Base-by-base conservation (phyloP, 2,888 invertebrate genomes). In the Pachymerium ferrugineum region DNA sequence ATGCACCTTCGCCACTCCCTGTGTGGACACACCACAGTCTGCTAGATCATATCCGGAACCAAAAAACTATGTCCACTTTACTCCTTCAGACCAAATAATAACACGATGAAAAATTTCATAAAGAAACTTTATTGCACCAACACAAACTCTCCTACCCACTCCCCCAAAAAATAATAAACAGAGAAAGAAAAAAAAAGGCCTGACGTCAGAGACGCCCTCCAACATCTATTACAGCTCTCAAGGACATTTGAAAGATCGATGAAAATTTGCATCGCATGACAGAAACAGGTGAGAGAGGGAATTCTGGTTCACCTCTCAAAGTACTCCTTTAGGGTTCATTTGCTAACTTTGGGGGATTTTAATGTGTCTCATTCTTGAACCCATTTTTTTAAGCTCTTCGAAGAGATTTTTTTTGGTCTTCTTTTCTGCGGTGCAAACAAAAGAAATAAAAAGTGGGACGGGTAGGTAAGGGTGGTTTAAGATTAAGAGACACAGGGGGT, bases 401-500 rank as follows among this genome's bases (percentile, higher is more conserved):
- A 25, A 54, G n/a, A 38, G n/a, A 28, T n/a, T n/a, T n/a, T n/a
- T n/a, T n/a, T n/a, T n/a, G n/a, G n/a, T 54, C 28, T 25, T 14
- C 22, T 54, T 25, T 54, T 25, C 25, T 25, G 14, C 3, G 54
- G 22, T 54, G 54, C 22, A 54, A 54, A 54, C 54, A 25, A 54
- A 54, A 14, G 10, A 25, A 1, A 19, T 1, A 19, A 47, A 47
- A 16, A 47, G 22, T 22, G 47, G 22, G 14, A 25, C n/a, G n/a
- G n/a, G 28, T 25, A 54, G 3, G 28, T 22, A 5, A 25, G 19
- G 5, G 54, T 2, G 54, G 54, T 19, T 54, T 25, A 25, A 54
- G 54, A 54, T 54, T 54, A 54, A 54, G 54, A 54, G 22, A 54
- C 54, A 25, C 54, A 25, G 54, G 54, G 54, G 54, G 54, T 54